These are phyloP conservation scores for Gymnothorax javanicus DNA, from an alignment of 2,797 vertebrate genomes.

Conservation along the genomic window DNA sequence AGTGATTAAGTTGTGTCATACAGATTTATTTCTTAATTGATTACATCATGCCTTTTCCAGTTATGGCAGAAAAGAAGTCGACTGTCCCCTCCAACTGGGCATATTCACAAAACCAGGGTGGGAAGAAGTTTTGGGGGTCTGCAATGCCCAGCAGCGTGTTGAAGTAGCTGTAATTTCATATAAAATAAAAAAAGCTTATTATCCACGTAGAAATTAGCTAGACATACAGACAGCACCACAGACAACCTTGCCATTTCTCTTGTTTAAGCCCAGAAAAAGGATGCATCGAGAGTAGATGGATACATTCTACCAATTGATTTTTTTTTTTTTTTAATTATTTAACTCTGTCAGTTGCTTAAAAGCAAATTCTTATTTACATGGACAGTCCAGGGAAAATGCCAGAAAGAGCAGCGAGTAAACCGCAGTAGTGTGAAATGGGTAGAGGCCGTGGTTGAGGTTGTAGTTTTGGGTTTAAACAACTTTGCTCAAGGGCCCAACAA, in stretches of 20 bases:
- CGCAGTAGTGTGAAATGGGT: no score
- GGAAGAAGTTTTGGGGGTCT: constrained; percentile 57
- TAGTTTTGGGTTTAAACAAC: no score
- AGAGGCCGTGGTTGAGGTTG: no score
- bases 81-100: not conserved
- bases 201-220: not conserved
- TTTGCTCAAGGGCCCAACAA: no score
- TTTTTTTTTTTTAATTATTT: no score
- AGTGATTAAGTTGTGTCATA: not conserved
- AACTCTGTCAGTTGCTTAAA: no score
- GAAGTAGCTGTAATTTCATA: constrained; percentile 54
- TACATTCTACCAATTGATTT: not conserved
- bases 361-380: no score
- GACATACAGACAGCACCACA: not conserved
- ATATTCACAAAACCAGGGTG: constrained; percentile 60
- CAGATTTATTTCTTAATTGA: not conserved
- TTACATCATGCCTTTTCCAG: constrained; percentile 6
- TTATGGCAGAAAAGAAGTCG: constrained; percentile 55
- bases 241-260: not conserved
- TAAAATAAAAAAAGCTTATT: not conserved
- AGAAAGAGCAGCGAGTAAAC: no score
- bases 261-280: not conserved
- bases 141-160: constrained; percentile 62
- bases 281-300: not conserved
- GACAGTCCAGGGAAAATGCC: no score